Evolutionary conservation across 1,140 invertebrate genomes (phyloP), one percentile per base, ranked within the genome.

Genomic region (Drosophila bifasciata): DNA sequence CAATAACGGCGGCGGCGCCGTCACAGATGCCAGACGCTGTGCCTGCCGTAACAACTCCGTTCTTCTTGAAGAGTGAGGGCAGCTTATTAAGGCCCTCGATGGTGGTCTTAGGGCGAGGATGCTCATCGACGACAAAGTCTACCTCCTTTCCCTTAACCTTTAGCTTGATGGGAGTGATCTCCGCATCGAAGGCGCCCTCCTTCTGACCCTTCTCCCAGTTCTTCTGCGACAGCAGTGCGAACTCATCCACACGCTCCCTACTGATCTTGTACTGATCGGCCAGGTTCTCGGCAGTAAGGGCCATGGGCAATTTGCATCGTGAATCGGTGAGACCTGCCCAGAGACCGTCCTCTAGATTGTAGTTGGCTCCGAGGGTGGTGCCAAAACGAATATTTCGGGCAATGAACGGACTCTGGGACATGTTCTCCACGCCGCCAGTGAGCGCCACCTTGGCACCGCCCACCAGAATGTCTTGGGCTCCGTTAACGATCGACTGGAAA

Each of bases 11-110:
- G 36, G 95, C 97, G 23, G 98, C 98, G 25, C 99, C 99, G 93
- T 99, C 99, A 92, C 97, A 98, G 50, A 99, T 95, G 68, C 99
- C 99, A 3, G 98, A 99, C 60, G 99, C 97, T 83, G 96, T 96
- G 48, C 97, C 99, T 63, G 99, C 98, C 46, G 97, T 99, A 3
- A 99, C 98, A 6, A 97, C 94, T 6, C 99, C 99, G 73, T 97
- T 95, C 92, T 99, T 98, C 92, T 99, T 98, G 92, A 99, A 99
- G 9, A 99, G 94, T 1, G 98, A 93, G 1, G 96, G 94, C 19
- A 99, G 92, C 93, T 97, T 97, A 72, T 94, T 93, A 2, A 99
- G 92, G 19, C 93, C 93, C 92, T 99, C 98, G 7, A 96, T 63
- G 5, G 96, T 98, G 13, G 97, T 96, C 90, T 97, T 93, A 41